These are phyloP conservation scores for Penaeus indicus DNA, from an alignment of 1,140 invertebrate genomes.

Conservation along the genomic window DNA sequence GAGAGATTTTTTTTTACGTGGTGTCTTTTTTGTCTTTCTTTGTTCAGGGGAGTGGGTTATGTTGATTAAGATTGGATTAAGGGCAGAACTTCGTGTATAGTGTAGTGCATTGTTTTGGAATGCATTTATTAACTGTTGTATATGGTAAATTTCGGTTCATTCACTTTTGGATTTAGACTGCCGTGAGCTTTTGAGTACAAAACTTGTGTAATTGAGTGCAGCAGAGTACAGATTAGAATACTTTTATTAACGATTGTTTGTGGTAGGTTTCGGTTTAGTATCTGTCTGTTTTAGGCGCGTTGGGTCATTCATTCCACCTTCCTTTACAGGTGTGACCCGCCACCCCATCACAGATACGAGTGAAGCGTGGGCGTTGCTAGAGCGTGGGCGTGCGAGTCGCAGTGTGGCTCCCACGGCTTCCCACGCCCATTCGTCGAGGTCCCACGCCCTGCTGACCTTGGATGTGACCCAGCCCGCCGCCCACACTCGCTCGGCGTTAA, in stretches of 20 bases:
- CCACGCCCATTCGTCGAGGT: constrained; percentile 77
- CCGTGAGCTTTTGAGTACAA: no score
- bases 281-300: not conserved
- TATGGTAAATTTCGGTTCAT: no score
- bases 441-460: constrained; percentile 77
- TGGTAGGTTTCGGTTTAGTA: no score
- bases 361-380: constrained; percentile 69
- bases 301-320: not conserved
- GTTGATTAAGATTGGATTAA: no score
- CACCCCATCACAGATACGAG: constrained; percentile 72
- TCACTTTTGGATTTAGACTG: no score
- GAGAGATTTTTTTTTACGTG: no score
- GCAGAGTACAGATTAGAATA: not conserved
- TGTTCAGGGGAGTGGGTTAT: no score
- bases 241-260: not conserved
- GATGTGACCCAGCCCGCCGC: constrained; percentile 68
- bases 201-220: no score
- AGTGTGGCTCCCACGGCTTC: constrained; percentile 75
- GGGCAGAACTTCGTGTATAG: no score
- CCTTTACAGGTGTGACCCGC: constrained; percentile 73
- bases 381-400: constrained; percentile 54
- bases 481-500: constrained; percentile 73
- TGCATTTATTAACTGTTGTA: no score
- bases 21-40: no score
- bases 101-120: no score